Percentiles rank a stretch among this genome's conserved stretches.
Evolutionary conservation across 2,113 vertebrate species (phyloP).

Genomic region (Saguinus midas): DNA sequence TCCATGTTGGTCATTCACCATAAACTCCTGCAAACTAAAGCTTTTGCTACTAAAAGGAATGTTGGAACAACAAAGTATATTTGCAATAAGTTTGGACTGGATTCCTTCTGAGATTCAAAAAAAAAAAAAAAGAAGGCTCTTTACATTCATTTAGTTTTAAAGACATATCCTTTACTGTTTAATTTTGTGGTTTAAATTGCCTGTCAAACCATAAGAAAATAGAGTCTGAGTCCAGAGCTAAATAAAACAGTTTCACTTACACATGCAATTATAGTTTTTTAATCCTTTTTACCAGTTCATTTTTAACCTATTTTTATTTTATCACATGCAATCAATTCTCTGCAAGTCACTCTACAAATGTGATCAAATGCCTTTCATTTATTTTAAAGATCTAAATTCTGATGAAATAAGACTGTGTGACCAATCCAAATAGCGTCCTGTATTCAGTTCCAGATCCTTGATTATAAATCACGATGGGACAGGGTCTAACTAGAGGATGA

Average conservation of each 20-base stretch:
- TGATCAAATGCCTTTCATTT: slow-evolving; percentile 54
- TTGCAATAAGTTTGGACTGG: slow-evolving; percentile 64
- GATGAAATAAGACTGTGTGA: slow-evolving; percentile 45
- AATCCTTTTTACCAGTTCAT: slow-evolving; percentile 45
- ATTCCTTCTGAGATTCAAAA: slow-evolving; percentile 66
- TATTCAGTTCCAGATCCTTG: not conserved
- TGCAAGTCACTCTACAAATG: slow-evolving; percentile 71
- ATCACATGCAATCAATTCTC: slow-evolving; percentile 72
- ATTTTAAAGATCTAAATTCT: slow-evolving; percentile 61
- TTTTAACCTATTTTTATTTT: slow-evolving; percentile 74
- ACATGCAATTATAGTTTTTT: slow-evolving; percentile 73
- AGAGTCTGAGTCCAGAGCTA: slow-evolving; percentile 64
- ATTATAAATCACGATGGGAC: slow-evolving; percentile 52
- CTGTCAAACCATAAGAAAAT: slow-evolving; percentile 76
- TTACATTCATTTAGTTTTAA: slow-evolving; percentile 78
- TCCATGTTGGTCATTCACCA: not conserved
- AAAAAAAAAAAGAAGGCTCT: slow-evolving; percentile 57
- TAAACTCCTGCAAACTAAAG: slow-evolving; percentile 42
- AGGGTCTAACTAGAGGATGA: slow-evolving; percentile 32
- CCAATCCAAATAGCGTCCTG: slow-evolving; percentile 62
- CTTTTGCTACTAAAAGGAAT: slow-evolving; percentile 69
- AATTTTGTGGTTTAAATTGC: slow-evolving; percentile 83
- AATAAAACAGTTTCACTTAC: slow-evolving; percentile 72
- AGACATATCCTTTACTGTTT: slow-evolving; percentile 76
- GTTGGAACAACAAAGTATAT: slow-evolving; percentile 54